phyloP scores from a whole-genome alignment of 2,888 invertebrate genomes.

The Oscheius sp. region DNA sequence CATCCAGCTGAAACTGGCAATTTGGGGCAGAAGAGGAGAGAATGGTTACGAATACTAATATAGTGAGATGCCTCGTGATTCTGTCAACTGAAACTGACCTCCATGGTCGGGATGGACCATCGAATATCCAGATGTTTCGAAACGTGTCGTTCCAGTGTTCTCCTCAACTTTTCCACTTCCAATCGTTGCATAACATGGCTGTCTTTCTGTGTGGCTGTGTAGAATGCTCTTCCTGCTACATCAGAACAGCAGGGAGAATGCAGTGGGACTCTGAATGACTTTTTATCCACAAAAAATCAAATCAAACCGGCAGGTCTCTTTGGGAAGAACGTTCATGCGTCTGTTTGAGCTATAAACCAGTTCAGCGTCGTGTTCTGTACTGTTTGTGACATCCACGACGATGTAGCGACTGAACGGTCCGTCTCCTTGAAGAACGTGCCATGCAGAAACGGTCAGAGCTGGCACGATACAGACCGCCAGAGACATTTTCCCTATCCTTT shows the following conservation, averaged over 20 bases:
- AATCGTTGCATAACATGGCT: conserved; percentile 71
- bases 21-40: background rate
- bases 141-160: conserved; percentile 66
- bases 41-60: background rate
- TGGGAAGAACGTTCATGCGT: conserved; percentile 67
- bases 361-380: conserved; percentile 71
- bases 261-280: conserved; percentile 65
- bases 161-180: conserved; percentile 61
- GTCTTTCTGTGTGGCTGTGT: conserved; percentile 64
- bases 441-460: conserved; percentile 71
- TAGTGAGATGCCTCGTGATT: background rate
- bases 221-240: conserved; percentile 67
- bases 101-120: conserved; percentile 66
- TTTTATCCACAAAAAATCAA: background rate
- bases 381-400: conserved; percentile 71
- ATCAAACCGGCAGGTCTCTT: conserved; percentile 67
- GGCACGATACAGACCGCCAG: conserved; percentile 71
- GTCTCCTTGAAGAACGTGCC: conserved; percentile 70
- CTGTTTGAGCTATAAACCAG: conserved; percentile 63
- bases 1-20: conserved; percentile 57
- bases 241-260: conserved; percentile 72
- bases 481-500: conserved; percentile 61
- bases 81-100: conserved; percentile 39
- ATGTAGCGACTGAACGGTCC: conserved; percentile 65
- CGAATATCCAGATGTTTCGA: conserved; percentile 69